A percentile compares a stretch with the other conserved stretches of the same genome.
These are phyloP conservation scores for Elanoides forficatus DNA, from an alignment of 2,113 vertebrate species.

Conservation along the genomic window DNA sequence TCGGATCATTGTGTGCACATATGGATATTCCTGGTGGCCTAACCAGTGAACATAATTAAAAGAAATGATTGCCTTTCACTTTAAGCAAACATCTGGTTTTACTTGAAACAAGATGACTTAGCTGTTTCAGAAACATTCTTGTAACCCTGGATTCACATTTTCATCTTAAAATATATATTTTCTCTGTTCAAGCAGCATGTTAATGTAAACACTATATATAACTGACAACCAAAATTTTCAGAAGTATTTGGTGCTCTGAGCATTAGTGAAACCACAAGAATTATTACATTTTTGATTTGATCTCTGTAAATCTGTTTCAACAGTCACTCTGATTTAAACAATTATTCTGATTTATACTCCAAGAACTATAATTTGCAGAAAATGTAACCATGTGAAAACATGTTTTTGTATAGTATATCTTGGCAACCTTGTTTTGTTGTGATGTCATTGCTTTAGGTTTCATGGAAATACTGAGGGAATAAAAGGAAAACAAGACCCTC, in stretches of 20 bases:
- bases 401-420: conserved; percentile 76
- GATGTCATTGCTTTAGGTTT: conserved; percentile 76
- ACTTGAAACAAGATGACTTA: conserved; percentile 85
- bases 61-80: conserved; percentile 84
- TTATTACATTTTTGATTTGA: conserved; percentile 83
- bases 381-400: conserved; percentile 82
- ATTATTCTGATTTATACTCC: conserved; percentile 84
- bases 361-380: conserved; percentile 81
- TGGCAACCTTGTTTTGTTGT: conserved; percentile 78
- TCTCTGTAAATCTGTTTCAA: conserved; percentile 84
- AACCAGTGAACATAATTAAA: conserved; percentile 83
- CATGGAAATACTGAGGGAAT: conserved; percentile 69
- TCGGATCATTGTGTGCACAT: conserved; percentile 79
- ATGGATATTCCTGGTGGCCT: conserved; percentile 83
- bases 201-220: conserved; percentile 82
- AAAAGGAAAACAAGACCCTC: conserved; percentile 52
- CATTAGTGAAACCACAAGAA: conserved; percentile 78
- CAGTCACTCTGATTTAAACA: conserved; percentile 83
- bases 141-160: conserved; percentile 82
- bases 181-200: conserved; percentile 77
- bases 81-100: conserved; percentile 87
- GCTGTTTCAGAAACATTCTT: conserved; percentile 82
- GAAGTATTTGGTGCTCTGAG: conserved; percentile 76
- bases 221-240: conserved; percentile 80
- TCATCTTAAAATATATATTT: conserved; percentile 83